Evolutionary conservation across 1,140 invertebrate genomes (phyloP).

Genomic region (Cardiocondyla obscurior): DNA sequence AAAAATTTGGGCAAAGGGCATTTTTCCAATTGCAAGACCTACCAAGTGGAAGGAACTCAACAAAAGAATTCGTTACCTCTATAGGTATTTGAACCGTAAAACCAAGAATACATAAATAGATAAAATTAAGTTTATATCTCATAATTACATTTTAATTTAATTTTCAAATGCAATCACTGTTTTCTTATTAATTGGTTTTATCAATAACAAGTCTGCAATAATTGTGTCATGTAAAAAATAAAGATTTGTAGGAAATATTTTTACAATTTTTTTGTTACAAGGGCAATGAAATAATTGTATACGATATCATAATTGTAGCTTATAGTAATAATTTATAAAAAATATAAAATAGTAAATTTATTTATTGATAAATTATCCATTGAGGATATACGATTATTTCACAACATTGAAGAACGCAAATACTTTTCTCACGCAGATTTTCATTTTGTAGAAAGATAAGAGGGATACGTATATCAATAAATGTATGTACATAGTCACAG

Average conservation of each 20-base stretch:
- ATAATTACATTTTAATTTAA: slow-evolving; percentile 11
- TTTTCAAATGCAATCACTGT: neutral
- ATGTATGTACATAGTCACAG: slow-evolving; percentile 63
- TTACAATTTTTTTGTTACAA: no score
- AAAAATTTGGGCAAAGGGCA: slow-evolving; percentile 85
- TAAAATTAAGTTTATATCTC: neutral
- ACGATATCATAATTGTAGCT: neutral
- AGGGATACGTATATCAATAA: slow-evolving; percentile 36
- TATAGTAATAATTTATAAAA: slow-evolving; percentile 31
- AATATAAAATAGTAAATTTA: slow-evolving; percentile 78
- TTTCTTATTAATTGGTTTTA: neutral
- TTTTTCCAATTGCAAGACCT: slow-evolving; percentile 86
- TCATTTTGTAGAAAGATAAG: slow-evolving; percentile 64
- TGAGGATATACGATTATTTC: slow-evolving; percentile 68
- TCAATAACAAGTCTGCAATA: no score
- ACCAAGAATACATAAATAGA: slow-evolving; percentile 85
- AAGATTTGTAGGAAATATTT: no score
- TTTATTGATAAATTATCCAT: slow-evolving; percentile 74
- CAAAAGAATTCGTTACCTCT: slow-evolving; percentile 90
- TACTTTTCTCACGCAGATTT: slow-evolving; percentile 65
- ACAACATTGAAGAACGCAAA: slow-evolving; percentile 66
- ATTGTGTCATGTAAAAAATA: no score
- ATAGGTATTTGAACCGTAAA: slow-evolving; percentile 91
- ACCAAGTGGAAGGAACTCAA: slow-evolving; percentile 90
- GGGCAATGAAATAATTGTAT: neutral